phyloP scores from a whole-genome alignment of 2,797 vertebrate genomes.

The Scolopax bukidnonensis region DNA sequence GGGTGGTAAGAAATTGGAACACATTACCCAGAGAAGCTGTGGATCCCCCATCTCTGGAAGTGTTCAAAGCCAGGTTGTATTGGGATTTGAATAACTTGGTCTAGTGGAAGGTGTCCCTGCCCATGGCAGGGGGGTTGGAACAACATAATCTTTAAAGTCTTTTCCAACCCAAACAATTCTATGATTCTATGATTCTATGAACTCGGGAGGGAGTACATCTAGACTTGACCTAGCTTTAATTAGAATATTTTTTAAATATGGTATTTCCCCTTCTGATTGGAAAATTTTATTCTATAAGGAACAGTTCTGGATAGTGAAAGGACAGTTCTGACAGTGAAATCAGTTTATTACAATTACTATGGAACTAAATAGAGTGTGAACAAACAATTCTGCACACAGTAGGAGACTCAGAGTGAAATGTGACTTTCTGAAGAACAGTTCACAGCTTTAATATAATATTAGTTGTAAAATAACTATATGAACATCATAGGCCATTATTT shows the following conservation, averaged over 20 bases:
- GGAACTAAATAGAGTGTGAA: conserved; percentile 30
- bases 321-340: not conserved
- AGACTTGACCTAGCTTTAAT: not conserved
- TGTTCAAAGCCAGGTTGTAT: not conserved
- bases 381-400: conserved; percentile 21
- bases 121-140: not conserved
- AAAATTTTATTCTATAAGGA: not conserved
- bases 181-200: not conserved
- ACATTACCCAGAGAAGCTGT: not conserved
- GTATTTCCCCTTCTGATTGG: not conserved
- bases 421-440: conserved; percentile 10
- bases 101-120: not conserved
- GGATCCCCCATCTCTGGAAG: not conserved
- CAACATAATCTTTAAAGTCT: not conserved
- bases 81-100: not conserved
- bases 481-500: not conserved
- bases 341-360: not conserved
- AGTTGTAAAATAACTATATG: not conserved
- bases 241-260: not conserved
- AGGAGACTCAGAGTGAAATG: conserved; percentile 7
- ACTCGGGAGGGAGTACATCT: not conserved
- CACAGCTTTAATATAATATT: not conserved
- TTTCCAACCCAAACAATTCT: not conserved
- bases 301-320: not conserved
- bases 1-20: not conserved